These are phyloP conservation scores for Tonatia bakeri DNA, from an alignment of 2,113 vertebrate species.

Conservation along the genomic window DNA sequence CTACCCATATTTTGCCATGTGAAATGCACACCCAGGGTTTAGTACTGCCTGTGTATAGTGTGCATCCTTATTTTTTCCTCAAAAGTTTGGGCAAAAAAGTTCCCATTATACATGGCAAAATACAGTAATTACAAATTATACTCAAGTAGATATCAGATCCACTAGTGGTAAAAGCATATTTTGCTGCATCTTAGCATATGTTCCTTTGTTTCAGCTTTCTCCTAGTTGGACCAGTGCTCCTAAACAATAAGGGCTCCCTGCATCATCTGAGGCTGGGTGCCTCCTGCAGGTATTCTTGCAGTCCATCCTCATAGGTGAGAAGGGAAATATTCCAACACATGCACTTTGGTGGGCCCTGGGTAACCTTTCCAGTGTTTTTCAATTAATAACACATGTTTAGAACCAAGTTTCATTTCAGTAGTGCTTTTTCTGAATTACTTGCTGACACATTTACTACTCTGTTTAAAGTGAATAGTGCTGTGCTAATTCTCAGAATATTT, in stretches of 20 bases:
- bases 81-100: too few relatives aligned
- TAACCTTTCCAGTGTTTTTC: not conserved
- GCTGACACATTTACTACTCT: conserved; percentile 18
- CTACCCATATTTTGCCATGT: not conserved
- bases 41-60: too few relatives aligned
- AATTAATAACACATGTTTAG: conserved; percentile 11
- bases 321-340: not conserved
- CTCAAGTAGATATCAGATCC: not conserved
- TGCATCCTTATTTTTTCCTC: too few relatives aligned
- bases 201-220: not conserved
- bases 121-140: not conserved
- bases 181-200: not conserved
- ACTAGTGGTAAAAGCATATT: not conserved
- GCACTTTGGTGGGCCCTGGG: not conserved
- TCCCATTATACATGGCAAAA: too few relatives aligned
- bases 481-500: not conserved
- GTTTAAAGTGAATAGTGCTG: not conserved
- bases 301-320: not conserved
- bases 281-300: not conserved
- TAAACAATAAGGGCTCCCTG: not conserved
- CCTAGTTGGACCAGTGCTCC: not conserved
- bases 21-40: too few relatives aligned
- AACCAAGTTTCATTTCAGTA: not conserved
- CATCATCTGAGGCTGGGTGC: not conserved
- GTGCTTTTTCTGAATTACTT: conserved; percentile 19